These are phyloP conservation scores for Clarias fuscus DNA, from an alignment of 2,797 vertebrate species.

Conservation along the genomic window DNA sequence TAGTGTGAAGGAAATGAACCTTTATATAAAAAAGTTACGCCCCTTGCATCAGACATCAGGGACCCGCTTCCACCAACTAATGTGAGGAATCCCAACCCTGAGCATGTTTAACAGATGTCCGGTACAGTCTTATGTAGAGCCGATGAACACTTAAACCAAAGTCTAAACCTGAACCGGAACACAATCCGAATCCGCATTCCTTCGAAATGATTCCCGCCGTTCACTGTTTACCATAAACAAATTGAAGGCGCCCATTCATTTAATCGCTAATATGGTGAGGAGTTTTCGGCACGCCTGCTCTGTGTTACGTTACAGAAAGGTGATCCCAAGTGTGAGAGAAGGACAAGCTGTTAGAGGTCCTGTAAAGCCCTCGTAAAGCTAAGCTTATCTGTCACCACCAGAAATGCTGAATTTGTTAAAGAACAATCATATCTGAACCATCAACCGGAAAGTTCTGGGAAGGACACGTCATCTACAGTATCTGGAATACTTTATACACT, in stretches of 20 bases:
- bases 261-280: constrained; percentile 42
- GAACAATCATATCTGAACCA: neutral
- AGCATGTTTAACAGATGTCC: neutral
- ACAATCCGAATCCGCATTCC: neutral
- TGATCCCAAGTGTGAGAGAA: constrained; percentile 53
- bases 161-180: neutral
- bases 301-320: constrained; percentile 63
- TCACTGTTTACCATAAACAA: constrained; percentile 24
- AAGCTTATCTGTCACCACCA: constrained; percentile 49
- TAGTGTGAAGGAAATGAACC: neutral
- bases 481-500: neutral
- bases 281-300: constrained; percentile 42
- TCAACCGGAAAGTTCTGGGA: neutral
- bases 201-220: neutral
- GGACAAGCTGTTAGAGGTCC: constrained; percentile 51
- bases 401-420: constrained; percentile 33
- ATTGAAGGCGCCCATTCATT: constrained; percentile 44
- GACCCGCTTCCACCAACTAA: neutral
- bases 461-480: neutral
- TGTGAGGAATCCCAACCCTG: neutral
- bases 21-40: neutral
- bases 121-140: neutral
- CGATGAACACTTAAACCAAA: neutral
- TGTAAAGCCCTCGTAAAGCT: constrained; percentile 50
- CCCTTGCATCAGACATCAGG: neutral